A percentile compares a stretch with the other conserved stretches of the same genome.
These are phyloP conservation scores for Calliphora vomitoria DNA, from an alignment of 2,888 invertebrate species.

Conservation along the genomic window DNA sequence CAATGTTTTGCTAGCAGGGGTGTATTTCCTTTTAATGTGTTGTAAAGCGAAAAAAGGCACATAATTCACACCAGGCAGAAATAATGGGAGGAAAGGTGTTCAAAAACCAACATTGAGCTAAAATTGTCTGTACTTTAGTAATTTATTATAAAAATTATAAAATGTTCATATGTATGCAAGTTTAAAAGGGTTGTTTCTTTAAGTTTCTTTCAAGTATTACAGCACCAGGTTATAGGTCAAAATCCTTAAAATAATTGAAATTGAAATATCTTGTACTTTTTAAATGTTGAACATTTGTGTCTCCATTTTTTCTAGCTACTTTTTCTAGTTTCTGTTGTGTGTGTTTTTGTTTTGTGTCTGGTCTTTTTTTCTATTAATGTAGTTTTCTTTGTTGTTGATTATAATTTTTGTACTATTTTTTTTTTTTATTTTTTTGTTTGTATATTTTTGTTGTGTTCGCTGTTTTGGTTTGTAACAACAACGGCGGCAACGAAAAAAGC, in stretches of 20 bases:
- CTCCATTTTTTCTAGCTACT: not conserved
- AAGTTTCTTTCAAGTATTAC: not conserved
- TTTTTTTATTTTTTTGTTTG: conserved; percentile 21
- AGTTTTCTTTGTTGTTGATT: conserved; percentile 51
- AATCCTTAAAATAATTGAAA: conserved; percentile 41
- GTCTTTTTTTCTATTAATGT: conserved; percentile 48
- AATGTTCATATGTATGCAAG: conserved; percentile 2
- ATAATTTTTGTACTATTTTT: conserved; percentile 16
- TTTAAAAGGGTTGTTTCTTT: conserved; percentile 13
- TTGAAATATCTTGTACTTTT: conserved; percentile 47
- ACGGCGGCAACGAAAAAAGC: conserved; percentile 16
- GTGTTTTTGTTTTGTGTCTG: not conserved
- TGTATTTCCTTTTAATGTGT: not conserved
- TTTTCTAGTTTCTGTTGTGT: not conserved
- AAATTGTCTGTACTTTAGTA: not conserved
- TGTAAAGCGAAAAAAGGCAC: not conserved
- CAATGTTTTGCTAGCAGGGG: not conserved
- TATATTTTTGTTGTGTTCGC: conserved; percentile 33
- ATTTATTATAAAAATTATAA: too few species aligned
- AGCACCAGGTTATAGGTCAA: conserved; percentile 52
- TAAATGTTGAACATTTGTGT: conserved; percentile 35
- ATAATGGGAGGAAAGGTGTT: conserved; percentile 4
- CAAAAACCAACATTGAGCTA: not conserved
- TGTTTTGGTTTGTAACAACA: conserved; percentile 34
- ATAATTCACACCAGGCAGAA: not conserved